Percentiles rank a stretch among this genome's conserved stretches.
phyloP scores from a whole-genome alignment of 2,888 invertebrate genomes.

The Drosophila merina region DNA sequence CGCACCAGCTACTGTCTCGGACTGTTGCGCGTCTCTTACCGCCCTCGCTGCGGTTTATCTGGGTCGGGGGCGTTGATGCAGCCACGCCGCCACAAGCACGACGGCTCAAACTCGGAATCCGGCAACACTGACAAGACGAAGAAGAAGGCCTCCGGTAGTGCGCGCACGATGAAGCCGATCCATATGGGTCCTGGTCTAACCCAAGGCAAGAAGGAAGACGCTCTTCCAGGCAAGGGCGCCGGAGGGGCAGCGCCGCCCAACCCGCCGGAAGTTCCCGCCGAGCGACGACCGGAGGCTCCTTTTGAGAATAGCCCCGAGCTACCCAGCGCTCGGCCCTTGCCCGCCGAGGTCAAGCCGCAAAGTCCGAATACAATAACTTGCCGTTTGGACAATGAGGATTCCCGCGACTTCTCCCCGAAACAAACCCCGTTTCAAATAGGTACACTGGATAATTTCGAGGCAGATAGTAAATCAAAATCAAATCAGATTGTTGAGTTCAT shows the following conservation, averaged over 20 bases:
- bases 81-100: background rate
- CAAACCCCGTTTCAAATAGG: background rate
- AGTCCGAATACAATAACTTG: slow-evolving; percentile 18
- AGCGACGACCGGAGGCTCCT: slow-evolving; percentile 31
- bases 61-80: background rate
- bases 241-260: slow-evolving; percentile 7
- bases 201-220: background rate
- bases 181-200: background rate
- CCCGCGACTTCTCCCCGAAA: background rate
- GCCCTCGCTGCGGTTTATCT: background rate
- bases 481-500: background rate
- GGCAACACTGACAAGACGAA: background rate
- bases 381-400: background rate
- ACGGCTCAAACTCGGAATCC: background rate
- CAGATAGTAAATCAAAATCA: background rate
- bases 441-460: background rate
- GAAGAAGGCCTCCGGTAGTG: background rate
- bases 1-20: slow-evolving; percentile 14
- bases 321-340: slow-evolving; percentile 16
- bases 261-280: slow-evolving; percentile 17
- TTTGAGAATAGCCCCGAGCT: slow-evolving; percentile 32
- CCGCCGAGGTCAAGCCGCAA: slow-evolving; percentile 21
- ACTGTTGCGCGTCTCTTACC: background rate
- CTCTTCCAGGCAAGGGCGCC: background rate
- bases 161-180: background rate